Percentiles rank a stretch among this genome's conserved stretches.
Conservation (phyloP, 2,888 invertebrate genomes). For the Drosophila cognata region DNA sequence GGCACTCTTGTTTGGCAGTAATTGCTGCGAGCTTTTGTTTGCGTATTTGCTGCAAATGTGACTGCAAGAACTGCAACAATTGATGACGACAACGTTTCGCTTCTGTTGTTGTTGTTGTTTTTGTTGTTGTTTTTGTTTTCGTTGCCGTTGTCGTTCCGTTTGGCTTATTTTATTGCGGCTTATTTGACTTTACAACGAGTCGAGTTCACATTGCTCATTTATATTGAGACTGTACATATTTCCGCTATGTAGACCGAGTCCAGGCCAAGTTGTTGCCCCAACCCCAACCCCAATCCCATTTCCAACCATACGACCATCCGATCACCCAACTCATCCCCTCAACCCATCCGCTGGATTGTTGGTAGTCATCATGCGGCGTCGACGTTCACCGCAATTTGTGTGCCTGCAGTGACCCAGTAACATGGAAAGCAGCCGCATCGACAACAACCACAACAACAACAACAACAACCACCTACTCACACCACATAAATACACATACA, state of each 20-base stretch:
- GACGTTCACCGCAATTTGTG: conserved; percentile 76
- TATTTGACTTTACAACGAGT: conserved; percentile 61
- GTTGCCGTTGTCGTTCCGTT: conserved; percentile 36
- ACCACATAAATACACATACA: conserved; percentile 7
- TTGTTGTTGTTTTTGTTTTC: conserved; percentile 10
- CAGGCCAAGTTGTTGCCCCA: conserved; percentile 33
- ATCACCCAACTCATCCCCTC: neutral
- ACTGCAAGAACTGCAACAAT: conserved; percentile 43
- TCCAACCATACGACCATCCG: conserved; percentile 1
- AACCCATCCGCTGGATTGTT: neutral
- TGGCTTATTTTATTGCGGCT: conserved; percentile 73
- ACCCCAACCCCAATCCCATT: neutral
- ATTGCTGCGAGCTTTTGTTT: conserved; percentile 57
- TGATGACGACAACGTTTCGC: conserved; percentile 49
- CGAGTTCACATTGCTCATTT: conserved; percentile 74
- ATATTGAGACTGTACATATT: conserved; percentile 69
- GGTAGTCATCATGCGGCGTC: conserved; percentile 61
- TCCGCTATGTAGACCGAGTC: conserved; percentile 41
- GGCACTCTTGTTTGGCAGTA: conserved; percentile 53
- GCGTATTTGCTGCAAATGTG: conserved; percentile 25
- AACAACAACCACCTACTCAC: conserved; percentile 33
- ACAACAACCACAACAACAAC: conserved; percentile 28
- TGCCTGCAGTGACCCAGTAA: conserved; percentile 82
- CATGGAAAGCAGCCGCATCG: conserved; percentile 77
- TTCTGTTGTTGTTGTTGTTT: conserved; percentile 9